Percentiles rank a stretch among this genome's conserved stretches.
phyloP scores from a whole-genome alignment of 35 echinoderm and acorn worm genomes.

The Ophiothrix spiculata region DNA sequence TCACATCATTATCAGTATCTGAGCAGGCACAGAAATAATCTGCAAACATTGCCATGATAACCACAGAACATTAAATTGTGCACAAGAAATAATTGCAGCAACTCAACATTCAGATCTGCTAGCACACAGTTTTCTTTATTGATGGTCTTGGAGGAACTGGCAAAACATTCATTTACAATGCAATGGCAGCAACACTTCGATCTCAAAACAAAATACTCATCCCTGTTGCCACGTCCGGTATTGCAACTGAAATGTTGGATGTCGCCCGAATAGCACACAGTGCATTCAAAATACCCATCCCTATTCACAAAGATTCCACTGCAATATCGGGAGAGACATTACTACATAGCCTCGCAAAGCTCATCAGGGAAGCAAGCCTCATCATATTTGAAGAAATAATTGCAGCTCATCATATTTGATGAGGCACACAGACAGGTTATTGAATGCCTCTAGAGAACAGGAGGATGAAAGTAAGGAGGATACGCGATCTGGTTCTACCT shows the following conservation, averaged over 20 bases:
- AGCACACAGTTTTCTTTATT: slow-evolving; percentile 12
- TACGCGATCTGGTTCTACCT: too few relatives aligned
- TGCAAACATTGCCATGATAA: background rate
- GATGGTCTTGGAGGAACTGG: slow-evolving; percentile 64
- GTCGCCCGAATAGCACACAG: slow-evolving; percentile 38
- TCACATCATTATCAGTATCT: background rate
- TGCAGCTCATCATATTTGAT: slow-evolving; percentile 25
- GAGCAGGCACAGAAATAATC: background rate
- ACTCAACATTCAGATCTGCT: background rate
- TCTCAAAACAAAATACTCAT: slow-evolving; percentile 1
- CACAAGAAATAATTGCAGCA: slow-evolving; percentile 3
- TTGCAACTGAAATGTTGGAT: slow-evolving; percentile 24
- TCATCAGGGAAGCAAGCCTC: slow-evolving; percentile 22
- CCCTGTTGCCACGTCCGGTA: slow-evolving; percentile 29
- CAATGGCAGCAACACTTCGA: slow-evolving; percentile 1
- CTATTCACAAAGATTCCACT: slow-evolving; percentile 16
- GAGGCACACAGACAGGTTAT: slow-evolving; percentile 34
- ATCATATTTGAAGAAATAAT: slow-evolving; percentile 20
- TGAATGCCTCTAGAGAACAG: slow-evolving; percentile 8
- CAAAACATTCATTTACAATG: slow-evolving; percentile 40
- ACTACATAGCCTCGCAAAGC: background rate
- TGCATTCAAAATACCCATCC: slow-evolving; percentile 31
- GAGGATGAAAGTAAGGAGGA: too few relatives aligned
- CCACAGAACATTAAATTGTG: background rate
- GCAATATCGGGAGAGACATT: slow-evolving; percentile 20